phyloP scores from a whole-genome alignment of 2,113 vertebrate genomes.

The Erinaceus europaeus region DNA sequence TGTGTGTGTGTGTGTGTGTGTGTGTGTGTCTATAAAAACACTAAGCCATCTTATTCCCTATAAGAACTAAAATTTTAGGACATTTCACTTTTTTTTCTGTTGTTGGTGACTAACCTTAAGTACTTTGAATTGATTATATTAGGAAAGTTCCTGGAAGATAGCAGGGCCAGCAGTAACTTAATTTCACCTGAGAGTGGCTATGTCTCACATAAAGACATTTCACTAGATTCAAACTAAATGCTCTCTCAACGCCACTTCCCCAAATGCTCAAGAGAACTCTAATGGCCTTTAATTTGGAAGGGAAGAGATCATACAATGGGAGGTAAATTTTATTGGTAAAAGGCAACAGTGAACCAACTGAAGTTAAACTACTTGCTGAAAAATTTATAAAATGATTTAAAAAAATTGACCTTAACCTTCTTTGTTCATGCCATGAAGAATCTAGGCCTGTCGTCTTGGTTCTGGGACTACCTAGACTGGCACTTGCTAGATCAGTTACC shows the following conservation, averaged over 20 bases:
- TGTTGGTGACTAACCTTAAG: not conserved
- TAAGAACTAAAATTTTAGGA: not conserved
- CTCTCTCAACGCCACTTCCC: not conserved
- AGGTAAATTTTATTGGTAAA: not conserved
- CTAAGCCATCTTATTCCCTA: not conserved
- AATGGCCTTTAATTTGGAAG: not conserved
- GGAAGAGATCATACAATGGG: not conserved
- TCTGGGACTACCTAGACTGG: not conserved
- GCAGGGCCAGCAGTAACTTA: not conserved
- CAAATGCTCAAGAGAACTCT: not conserved
- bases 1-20: too few species aligned
- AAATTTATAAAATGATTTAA: slow-evolving; percentile 27
- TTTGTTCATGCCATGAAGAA: not conserved
- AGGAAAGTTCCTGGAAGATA: not conserved
- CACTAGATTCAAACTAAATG: not conserved
- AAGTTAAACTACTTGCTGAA: not conserved
- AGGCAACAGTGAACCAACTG: not conserved
- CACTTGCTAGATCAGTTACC: not conserved
- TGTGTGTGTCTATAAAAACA: not conserved
- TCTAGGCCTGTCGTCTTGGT: not conserved
- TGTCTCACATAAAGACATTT: not conserved
- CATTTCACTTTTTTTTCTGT: not conserved
- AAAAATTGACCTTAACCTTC: not conserved
- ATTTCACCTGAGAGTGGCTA: not conserved
- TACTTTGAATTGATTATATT: not conserved